Evolutionary conservation across 2,797 vertebrate genomes (phyloP), one percentile per base, ranked within the genome.

Genomic region (Sebastes elongatus): DNA sequence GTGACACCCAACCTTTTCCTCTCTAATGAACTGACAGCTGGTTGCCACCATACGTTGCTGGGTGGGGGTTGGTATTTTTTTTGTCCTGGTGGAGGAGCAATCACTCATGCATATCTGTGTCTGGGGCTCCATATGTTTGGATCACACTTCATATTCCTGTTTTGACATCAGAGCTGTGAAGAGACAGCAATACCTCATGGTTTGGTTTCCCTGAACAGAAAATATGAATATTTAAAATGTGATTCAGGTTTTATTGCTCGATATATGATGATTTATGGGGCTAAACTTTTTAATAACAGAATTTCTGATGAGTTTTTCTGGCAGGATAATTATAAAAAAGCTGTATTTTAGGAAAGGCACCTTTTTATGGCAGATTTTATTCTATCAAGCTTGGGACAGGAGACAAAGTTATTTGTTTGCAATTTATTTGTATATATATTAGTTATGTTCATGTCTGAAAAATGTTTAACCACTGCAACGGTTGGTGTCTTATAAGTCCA

Each of bases 21-120:
- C 57, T 83, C 20, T 46, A 76, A 67, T 78, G 60, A 88, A n/a
- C 77, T 18, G 77, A 80, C 88, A 88, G 83, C 66, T 87, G 82
- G 81, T 72, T 64, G 32, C 57, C 70, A 28, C 85, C 64, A 66
- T 66, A 55, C 11, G 16, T 76, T 75, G 13, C 2, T n/a, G 22
- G 23, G 30, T 80, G 75, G 80, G 86, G 60, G 20, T 56, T 73
- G 23, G 1, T 2, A 6, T 16, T 13, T 56, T 33, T 68, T 72
- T 71, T 65, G 60, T 83, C 52, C 62, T 59, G 57, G n/a, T 82
- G 56, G 27, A 69, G 32, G 35, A 52, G 71, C 14, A 62, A 63
- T 74, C 72, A 53, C 30, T 78, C 76, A 77, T 79, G 56, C 73
- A 78, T 74, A 64, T 53, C 16, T 73, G 38, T 52, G 11, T 78